Conservation (phyloP, 2,888 invertebrate species). For the Linyphia triangularis region DNA sequence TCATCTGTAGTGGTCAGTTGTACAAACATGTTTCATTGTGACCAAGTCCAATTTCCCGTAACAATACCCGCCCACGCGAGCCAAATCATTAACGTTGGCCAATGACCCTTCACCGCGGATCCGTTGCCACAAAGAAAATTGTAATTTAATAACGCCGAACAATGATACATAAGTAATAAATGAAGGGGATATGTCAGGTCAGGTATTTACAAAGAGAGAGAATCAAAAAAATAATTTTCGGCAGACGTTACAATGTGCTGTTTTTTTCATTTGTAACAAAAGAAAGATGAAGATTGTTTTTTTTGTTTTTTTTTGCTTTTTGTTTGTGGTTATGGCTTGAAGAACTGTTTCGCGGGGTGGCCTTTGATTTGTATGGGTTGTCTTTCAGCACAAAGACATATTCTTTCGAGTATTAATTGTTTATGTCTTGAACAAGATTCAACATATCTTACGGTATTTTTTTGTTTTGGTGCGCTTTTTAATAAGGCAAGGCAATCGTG, state of each 20-base stretch:
- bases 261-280: constrained; percentile 5
- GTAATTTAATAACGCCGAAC: constrained; percentile 57
- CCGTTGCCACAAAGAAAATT: constrained; percentile 48
- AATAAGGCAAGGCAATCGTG: too few species aligned
- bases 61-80: constrained; percentile 8
- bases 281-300: not conserved
- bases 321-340: too few species aligned
- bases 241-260: not conserved
- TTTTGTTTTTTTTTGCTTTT: not conserved
- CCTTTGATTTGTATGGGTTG: too few species aligned
- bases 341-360: too few species aligned
- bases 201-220: constrained; percentile 26
- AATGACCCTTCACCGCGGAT: constrained; percentile 40
- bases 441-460: too few species aligned
- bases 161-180: constrained; percentile 66
- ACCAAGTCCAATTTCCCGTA: constrained; percentile 33
- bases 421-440: too few species aligned
- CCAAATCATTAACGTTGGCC: constrained; percentile 38
- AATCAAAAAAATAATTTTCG: constrained; percentile 30
- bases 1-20: constrained; percentile 52
- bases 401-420: too few species aligned
- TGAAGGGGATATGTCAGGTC: constrained; percentile 25
- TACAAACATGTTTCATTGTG: constrained; percentile 55
- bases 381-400: too few species aligned
- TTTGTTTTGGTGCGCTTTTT: too few species aligned